Conservation (phyloP, 2,888 invertebrate genomes). For the Tetragnatha montana region DNA sequence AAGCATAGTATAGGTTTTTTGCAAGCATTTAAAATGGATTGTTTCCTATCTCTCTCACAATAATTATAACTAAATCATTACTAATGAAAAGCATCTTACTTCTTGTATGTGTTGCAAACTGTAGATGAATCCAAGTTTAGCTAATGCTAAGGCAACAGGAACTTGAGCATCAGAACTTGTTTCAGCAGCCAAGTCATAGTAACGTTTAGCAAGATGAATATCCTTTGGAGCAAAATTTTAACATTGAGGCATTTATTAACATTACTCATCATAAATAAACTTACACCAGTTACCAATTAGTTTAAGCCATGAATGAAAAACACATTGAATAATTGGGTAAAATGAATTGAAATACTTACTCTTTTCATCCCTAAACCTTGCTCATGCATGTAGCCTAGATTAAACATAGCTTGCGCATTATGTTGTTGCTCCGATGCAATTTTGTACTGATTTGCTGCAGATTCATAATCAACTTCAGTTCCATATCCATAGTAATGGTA, state of each 20-base stretch:
- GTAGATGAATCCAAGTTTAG: conserved; percentile 87
- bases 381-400: conserved; percentile 99
- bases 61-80: too few relatives aligned
- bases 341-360: conserved; percentile 74
- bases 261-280: too few relatives aligned
- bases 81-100: conserved; percentile 77
- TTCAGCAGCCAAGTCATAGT: conserved; percentile 96
- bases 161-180: conserved; percentile 94
- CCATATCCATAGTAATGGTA: conserved; percentile 98
- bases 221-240: conserved; percentile 77
- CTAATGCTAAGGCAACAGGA: conserved; percentile 92
- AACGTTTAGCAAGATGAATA: conserved; percentile 96
- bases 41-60: too few relatives aligned
- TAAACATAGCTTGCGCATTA: conserved; percentile 99
- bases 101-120: conserved; percentile 85
- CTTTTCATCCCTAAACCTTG: conserved; percentile 92
- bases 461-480: conserved; percentile 91
- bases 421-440: conserved; percentile 95
- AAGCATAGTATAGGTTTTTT: too few relatives aligned
- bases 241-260: too few relatives aligned
- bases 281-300: too few relatives aligned
- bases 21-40: too few relatives aligned
- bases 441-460: conserved; percentile 92
- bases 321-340: too few relatives aligned
- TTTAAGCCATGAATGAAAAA: too few relatives aligned